Evolutionary conservation across 2,797 vertebrate genomes (phyloP).

Genomic region (Cynodonichthys magdalenae): DNA sequence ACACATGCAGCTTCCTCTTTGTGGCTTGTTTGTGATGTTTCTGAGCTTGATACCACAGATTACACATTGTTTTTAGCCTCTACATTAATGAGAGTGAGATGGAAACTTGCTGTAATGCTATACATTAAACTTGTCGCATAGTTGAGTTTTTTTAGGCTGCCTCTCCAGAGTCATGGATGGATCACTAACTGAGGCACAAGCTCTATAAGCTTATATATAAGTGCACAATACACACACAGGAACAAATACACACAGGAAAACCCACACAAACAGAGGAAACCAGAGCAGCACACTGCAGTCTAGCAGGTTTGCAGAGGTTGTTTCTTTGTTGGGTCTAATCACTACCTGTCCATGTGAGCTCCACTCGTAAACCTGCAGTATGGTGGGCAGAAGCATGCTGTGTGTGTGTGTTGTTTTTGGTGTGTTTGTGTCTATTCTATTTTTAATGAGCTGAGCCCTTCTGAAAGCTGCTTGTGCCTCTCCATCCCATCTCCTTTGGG

Average conservation of each 20-base stretch:
- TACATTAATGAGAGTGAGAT: slow-evolving; percentile 16
- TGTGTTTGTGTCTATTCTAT: slow-evolving; percentile 51
- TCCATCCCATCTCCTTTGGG: slow-evolving; percentile 37
- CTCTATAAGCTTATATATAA: slow-evolving; percentile 26
- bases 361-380: slow-evolving; percentile 50
- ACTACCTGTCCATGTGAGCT: slow-evolving; percentile 67
- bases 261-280: slow-evolving; percentile 4
- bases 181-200: slow-evolving; percentile 33
- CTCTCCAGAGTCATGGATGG: slow-evolving; percentile 58
- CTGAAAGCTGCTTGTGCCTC: slow-evolving; percentile 43
- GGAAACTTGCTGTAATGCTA: slow-evolving; percentile 34
- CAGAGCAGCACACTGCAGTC: slow-evolving; percentile 19
- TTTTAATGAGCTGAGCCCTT: slow-evolving; percentile 64
- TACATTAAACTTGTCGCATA: slow-evolving; percentile 36
- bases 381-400: slow-evolving; percentile 31
- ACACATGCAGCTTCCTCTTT: too few species aligned
- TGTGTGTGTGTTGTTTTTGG: slow-evolving; percentile 5
- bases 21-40: slow-evolving; percentile 10
- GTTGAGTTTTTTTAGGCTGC: slow-evolving; percentile 46
- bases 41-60: slow-evolving; percentile 20
- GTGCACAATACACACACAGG: slow-evolving; percentile 14
- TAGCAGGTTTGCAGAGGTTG: slow-evolving; percentile 60
- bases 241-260: slow-evolving; percentile 7
- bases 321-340: slow-evolving; percentile 69
- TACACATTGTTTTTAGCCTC: slow-evolving; percentile 13